phyloP scores from a whole-genome alignment of 2,797 vertebrate species.

The Onychomys arenicola region DNA sequence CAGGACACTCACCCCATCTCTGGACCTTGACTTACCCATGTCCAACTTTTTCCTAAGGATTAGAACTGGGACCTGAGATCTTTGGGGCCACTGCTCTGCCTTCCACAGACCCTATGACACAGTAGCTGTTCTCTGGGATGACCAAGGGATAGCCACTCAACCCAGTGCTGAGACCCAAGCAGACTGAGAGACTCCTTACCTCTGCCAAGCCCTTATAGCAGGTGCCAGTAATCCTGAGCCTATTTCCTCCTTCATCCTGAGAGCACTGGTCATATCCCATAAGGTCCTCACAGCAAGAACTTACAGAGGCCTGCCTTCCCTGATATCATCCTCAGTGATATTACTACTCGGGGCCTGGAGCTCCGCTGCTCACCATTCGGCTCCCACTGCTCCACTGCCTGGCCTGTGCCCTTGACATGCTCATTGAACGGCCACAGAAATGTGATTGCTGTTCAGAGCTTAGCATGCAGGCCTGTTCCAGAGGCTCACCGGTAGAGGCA shows the following conservation, averaged over 20 bases:
- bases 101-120: neutral
- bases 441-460: neutral
- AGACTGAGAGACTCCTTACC: neutral
- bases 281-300: neutral
- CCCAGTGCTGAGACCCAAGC: too few relatives aligned
- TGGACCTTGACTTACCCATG: neutral
- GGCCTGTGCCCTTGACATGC: neutral
- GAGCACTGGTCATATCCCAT: accelerated
- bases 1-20: neutral
- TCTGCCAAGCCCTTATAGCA: neutral
- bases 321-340: accelerated
- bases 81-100: neutral
- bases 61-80: neutral
- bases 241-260: neutral
- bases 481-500: neutral
- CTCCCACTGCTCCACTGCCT: neutral
- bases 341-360: neutral
- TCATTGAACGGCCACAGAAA: neutral
- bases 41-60: neutral
- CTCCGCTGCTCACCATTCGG: neutral
- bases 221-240: neutral
- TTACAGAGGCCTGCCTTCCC: neutral
- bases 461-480: neutral
- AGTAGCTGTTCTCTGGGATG: neutral
- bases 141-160: neutral